A percentile compares a stretch with the other conserved stretches of the same genome.
phyloP scores from a whole-genome alignment of 1,140 invertebrate species.

The Drosophila trapezifrons region DNA sequence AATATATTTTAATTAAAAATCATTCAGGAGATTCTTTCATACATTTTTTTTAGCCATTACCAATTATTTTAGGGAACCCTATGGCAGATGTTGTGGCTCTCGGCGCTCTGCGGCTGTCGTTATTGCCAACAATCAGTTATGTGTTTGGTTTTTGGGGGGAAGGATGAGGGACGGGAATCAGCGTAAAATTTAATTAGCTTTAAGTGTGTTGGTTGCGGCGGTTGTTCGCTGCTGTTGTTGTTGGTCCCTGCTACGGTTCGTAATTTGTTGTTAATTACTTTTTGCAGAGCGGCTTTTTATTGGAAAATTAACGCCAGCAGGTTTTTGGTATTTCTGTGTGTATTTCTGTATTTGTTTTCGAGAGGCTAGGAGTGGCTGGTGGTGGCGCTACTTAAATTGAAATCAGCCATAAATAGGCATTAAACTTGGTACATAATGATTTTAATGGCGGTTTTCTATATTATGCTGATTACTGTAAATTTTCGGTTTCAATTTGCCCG shows the following conservation, averaged over 20 bases:
- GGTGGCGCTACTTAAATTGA: slow-evolving; percentile 56
- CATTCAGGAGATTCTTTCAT: neutral
- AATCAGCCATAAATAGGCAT: slow-evolving; percentile 67
- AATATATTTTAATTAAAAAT: slow-evolving; percentile 9
- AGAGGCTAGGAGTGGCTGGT: neutral
- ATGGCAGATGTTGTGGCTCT: slow-evolving; percentile 31
- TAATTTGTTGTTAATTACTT: slow-evolving; percentile 80
- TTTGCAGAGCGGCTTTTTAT: slow-evolving; percentile 64
- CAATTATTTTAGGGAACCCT: slow-evolving; percentile 2
- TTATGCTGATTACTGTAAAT: slow-evolving; percentile 41
- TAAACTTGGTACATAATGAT: slow-evolving; percentile 50
- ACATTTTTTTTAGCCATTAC: neutral
- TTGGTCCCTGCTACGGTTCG: slow-evolving; percentile 41
- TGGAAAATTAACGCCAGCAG: slow-evolving; percentile 72
- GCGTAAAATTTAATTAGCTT: slow-evolving; percentile 70
- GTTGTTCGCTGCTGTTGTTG: slow-evolving; percentile 34
- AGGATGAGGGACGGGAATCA: neutral
- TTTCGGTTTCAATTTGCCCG: slow-evolving; percentile 53
- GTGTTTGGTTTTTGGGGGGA: neutral
- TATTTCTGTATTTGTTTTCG: slow-evolving; percentile 37
- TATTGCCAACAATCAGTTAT: slow-evolving; percentile 51
- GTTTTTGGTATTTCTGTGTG: slow-evolving; percentile 39
- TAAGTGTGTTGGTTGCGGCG: slow-evolving; percentile 68
- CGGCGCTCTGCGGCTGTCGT: slow-evolving; percentile 28
- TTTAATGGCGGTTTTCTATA: slow-evolving; percentile 46